phyloP scores from a whole-genome alignment of 2,888 invertebrate genomes.

The Pristionchus japonicus region DNA sequence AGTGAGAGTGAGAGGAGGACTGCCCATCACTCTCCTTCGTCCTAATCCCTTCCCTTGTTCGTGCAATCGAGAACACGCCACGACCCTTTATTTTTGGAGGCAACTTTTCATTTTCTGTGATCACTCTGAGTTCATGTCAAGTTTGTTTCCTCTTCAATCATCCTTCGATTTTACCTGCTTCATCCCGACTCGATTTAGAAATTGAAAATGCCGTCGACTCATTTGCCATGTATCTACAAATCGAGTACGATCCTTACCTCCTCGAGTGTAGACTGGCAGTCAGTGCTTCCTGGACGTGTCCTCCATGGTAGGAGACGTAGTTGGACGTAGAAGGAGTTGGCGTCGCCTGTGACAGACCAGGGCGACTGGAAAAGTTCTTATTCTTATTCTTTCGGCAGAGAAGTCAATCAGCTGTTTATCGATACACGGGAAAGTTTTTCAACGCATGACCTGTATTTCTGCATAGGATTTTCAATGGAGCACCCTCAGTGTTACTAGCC shows the following conservation, averaged over 20 bases:
- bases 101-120: background rate
- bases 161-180: background rate
- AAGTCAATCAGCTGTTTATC: too few species aligned
- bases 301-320: background rate
- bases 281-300: slow-evolving; percentile 39
- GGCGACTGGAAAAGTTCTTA: background rate
- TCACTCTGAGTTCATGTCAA: background rate
- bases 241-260: background rate
- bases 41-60: background rate
- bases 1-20: background rate
- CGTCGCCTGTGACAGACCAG: background rate
- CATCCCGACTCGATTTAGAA: background rate
- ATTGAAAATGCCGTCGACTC: too few species aligned
- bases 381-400: background rate
- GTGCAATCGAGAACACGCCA: slow-evolving; percentile 7
- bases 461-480: background rate
- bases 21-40: background rate
- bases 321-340: background rate
- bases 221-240: too few species aligned
- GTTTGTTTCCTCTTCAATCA: too few species aligned
- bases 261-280: slow-evolving; percentile 41
- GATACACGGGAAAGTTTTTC: too few species aligned
- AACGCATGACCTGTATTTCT: too few species aligned
- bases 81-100: background rate
- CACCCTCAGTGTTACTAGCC: too few species aligned